Base-by-base conservation (phyloP, 1,140 invertebrate genomes). In the Bombus balteatus region DNA sequence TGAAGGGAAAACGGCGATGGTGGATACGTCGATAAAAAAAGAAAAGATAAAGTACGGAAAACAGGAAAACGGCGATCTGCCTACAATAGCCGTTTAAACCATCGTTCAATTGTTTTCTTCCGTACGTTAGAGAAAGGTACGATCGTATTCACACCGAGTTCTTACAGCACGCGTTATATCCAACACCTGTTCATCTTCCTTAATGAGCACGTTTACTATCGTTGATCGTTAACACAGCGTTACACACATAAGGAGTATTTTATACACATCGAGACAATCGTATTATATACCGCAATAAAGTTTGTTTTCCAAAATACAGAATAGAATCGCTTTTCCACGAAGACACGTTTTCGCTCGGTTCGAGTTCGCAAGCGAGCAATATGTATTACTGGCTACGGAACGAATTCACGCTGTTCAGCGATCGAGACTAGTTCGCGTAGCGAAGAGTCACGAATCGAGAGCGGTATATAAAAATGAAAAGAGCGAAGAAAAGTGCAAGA, bases 1-100 rank as follows among this genome's bases (percentile, higher is more conserved):
- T 53, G 43, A 32, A 32, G 28, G 37, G 32, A 77, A 41, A 74
- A 62, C 41, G 59, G 83, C 37, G 68, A 68, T 41, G 77, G 39
- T 71, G 66, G 34, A 62, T 80, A 78, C 70, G n/a, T 32, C 34
- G 65, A 77, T 75, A 53, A 62, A 68, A 66, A 43, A 39, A 43
- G 57, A 32, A 22, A 15, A 32, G n/a, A 32, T 25, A 59, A 9
- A 9, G 3, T 6, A 22, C 34, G 3, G 25, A n/a, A 34, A 22
- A 5, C 4, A 5, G 13, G 9, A 12, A 18, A 34, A 9, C 3
- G 10, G 13, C n/a, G 32, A 66, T 65, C 39, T 53, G 32, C 12
- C 57, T 81, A 41, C 15, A 15, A 71, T 66, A 70, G 43, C 6
- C 32, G 25, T 43, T 43, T 41, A 43, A 41, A 47, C 5, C 71